phyloP scores from a whole-genome alignment of 2,113 vertebrate species.

The Lanius collurio region DNA sequence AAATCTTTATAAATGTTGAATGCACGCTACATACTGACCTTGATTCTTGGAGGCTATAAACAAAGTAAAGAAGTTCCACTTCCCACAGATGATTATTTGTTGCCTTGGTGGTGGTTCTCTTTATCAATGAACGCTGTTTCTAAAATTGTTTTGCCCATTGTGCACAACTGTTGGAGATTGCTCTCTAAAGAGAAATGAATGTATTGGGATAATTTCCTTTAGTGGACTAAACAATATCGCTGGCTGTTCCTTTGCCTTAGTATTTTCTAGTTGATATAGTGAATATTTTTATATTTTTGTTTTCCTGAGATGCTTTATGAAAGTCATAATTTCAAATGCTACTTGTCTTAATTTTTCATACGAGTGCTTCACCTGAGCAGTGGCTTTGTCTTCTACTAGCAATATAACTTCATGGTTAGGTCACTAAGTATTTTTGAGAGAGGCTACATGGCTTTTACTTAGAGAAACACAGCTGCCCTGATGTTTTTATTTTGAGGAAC shows the following conservation, averaged over 20 bases:
- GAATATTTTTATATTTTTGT: neutral
- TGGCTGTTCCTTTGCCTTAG: neutral
- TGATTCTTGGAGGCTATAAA: neutral
- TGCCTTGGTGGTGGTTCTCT: neutral
- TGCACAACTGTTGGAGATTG: neutral
- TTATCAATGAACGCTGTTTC: neutral
- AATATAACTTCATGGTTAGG: neutral
- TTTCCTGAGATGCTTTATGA: neutral
- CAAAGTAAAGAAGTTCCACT: neutral
- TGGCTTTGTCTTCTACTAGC: neutral
- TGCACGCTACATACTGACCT: neutral
- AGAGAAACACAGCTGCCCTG: neutral
- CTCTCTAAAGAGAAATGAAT: neutral
- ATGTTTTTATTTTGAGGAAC: neutral
- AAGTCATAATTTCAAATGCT: neutral
- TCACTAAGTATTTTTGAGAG: neutral
- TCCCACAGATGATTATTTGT: neutral
- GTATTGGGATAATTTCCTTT: neutral
- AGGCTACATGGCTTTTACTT: neutral
- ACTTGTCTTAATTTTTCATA: neutral
- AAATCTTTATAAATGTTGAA: neutral
- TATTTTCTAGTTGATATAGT: neutral
- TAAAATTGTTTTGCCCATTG: fast-evolving
- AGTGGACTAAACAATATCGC: neutral
- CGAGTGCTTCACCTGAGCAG: neutral